Evolutionary conservation across 2,113 vertebrate species (phyloP).

Genomic region (Ciconia boyciana): DNA sequence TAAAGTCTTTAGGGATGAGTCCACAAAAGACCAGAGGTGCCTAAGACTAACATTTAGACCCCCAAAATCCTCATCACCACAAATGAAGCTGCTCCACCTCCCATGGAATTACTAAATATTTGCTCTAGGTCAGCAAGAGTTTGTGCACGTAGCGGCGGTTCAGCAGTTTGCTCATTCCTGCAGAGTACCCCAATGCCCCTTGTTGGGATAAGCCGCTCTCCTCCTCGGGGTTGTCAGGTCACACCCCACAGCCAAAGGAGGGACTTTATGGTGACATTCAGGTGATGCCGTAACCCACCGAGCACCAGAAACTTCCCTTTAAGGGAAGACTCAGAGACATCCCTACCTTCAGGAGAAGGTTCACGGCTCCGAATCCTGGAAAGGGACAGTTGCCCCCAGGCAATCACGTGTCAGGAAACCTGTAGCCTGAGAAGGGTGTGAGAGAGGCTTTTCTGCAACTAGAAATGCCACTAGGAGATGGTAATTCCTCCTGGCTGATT

Average conservation of each 20-base stretch:
- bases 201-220: not conserved
- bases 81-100: not conserved
- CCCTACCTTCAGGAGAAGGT: not conserved
- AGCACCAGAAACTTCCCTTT: not conserved
- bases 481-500: not conserved
- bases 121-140: not conserved
- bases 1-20: not conserved
- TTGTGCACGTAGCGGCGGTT: fast-evolving
- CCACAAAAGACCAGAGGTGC: not conserved
- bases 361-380: not conserved
- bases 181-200: too few species aligned
- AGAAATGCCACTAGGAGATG: not conserved
- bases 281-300: fast-evolving
- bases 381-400: not conserved
- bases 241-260: not conserved
- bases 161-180: not conserved
- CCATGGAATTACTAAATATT: not conserved
- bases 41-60: not conserved
- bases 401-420: not conserved
- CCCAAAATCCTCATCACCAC: not conserved
- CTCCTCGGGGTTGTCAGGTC: not conserved
- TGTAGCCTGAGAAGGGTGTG: not conserved
- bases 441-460: not conserved
- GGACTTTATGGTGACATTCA: not conserved
- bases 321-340: not conserved